A percentile compares a stretch with the other conserved stretches of the same genome.
Evolutionary conservation across 2,888 invertebrate species (phyloP).

Genomic region (Drosophila yooni): DNA sequence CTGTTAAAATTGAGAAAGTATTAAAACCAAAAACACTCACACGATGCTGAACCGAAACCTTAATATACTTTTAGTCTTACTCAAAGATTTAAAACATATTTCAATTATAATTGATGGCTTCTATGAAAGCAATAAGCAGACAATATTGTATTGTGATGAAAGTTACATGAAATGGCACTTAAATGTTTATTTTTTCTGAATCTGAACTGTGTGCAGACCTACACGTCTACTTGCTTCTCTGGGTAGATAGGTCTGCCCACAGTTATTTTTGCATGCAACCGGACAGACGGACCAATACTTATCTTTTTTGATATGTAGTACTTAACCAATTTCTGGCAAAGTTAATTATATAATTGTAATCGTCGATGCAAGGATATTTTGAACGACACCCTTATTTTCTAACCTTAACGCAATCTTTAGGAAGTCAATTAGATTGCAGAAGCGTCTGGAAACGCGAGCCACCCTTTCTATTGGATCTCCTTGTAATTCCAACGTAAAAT

Average conservation of each 20-base stretch:
- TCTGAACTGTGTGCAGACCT: neutral
- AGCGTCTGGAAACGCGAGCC: slow-evolving; percentile 37
- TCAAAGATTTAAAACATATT: neutral
- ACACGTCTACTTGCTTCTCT: too few species aligned
- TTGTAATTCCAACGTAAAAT: slow-evolving; percentile 29
- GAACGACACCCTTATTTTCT: neutral
- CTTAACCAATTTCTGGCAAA: neutral
- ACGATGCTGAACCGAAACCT: neutral
- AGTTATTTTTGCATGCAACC: neutral
- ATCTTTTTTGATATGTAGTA: neutral
- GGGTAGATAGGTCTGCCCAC: neutral
- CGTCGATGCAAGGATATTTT: too few species aligned
- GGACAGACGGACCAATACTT: neutral
- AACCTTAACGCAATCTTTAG: slow-evolving; percentile 56
- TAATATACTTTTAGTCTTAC: neutral
- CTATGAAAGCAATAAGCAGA: neutral
- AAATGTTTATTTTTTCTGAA: neutral
- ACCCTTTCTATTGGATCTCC: slow-evolving; percentile 53
- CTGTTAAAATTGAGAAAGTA: slow-evolving; percentile 22
- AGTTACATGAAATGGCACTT: neutral
- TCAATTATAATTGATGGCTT: neutral
- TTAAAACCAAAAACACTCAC: neutral
- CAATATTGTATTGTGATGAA: neutral
- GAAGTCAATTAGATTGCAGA: slow-evolving; percentile 54
- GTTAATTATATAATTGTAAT: neutral